Base-by-base conservation (phyloP, 2,888 invertebrate genomes). In the Diplolepis rosae region DNA sequence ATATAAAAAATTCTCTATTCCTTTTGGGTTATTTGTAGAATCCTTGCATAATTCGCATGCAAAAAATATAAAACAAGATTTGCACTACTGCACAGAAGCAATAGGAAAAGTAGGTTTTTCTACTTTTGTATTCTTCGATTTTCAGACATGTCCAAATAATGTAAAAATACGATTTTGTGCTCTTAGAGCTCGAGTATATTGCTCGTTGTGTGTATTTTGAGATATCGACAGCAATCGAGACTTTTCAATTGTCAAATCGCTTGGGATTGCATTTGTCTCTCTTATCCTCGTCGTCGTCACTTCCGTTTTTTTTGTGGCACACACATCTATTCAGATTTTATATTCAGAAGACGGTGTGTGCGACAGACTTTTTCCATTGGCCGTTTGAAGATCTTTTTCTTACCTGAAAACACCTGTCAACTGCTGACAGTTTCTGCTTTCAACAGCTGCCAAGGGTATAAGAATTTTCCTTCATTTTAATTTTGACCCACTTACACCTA, bases 341-440 rank as follows among this genome's bases (percentile, higher is more conserved):
- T 7, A 61, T 61, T 61, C 61, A 61, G 24, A 61, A 61, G 61
- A 7, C 24, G n/a, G 24, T 61, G 39, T 61, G 13, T 32, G n/a
- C 24, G 61, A 61, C 61, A 61, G 39, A 78, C 77, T 76, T 78
- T 73, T 74, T 74, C 74, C 72, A 76, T 73, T 50, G 72, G 73
- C 15, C 15, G 15, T 54, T 30, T 28, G 28, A 15, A 54, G 9
- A 54, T 54, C 15, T 39, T 24, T 61, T 61, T 39, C n/a, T 11
- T 39, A 18, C 35, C 35, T 24, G 35, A 35, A 22, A 39, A 39
- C 22, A 39, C 39, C 35, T 39, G n/a, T 24, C 22, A 39, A 22
- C 35, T 39, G n/a, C 39, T 39, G n/a, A 13, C n/a, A 39, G 22
- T n/a, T 39, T 39, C 39, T 24, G 7, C 39, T 13, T 35, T 27